Conservation (phyloP, 2,888 invertebrate species). For the Polymixis lichenea region DNA sequence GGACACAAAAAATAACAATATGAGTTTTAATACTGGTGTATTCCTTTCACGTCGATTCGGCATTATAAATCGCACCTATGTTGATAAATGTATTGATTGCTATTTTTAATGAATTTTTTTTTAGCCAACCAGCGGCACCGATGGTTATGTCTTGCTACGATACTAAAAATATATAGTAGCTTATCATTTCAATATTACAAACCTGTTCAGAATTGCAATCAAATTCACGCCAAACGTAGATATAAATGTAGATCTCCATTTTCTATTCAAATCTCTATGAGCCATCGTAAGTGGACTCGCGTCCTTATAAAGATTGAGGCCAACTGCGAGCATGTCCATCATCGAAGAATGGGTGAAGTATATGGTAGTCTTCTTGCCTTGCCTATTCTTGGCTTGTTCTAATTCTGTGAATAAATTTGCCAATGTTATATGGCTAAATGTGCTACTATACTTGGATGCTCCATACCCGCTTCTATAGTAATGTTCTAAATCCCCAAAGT, state of each 20-base stretch:
- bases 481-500: slow-evolving; percentile 93
- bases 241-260: slow-evolving; percentile 93
- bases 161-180: neutral
- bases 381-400: slow-evolving; percentile 73
- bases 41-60: neutral
- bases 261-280: slow-evolving; percentile 90
- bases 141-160: neutral
- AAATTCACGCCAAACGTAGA: slow-evolving; percentile 93
- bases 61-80: neutral
- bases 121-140: no score
- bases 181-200: slow-evolving; percentile 63
- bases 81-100: neutral
- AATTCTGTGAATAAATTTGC: slow-evolving; percentile 91
- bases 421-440: slow-evolving; percentile 92
- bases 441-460: slow-evolving; percentile 85
- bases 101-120: no score
- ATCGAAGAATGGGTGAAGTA: slow-evolving; percentile 92
- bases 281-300: slow-evolving; percentile 87
- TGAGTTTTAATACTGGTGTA: neutral
- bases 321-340: slow-evolving; percentile 91
- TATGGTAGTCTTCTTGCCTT: slow-evolving; percentile 88
- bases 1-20: slow-evolving; percentile 3
- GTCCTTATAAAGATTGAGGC: slow-evolving; percentile 92
- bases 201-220: slow-evolving; percentile 93
- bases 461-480: slow-evolving; percentile 90